Evolutionary conservation across 2,113 vertebrate genomes (phyloP).

Genomic region (Morphnarchus princeps): DNA sequence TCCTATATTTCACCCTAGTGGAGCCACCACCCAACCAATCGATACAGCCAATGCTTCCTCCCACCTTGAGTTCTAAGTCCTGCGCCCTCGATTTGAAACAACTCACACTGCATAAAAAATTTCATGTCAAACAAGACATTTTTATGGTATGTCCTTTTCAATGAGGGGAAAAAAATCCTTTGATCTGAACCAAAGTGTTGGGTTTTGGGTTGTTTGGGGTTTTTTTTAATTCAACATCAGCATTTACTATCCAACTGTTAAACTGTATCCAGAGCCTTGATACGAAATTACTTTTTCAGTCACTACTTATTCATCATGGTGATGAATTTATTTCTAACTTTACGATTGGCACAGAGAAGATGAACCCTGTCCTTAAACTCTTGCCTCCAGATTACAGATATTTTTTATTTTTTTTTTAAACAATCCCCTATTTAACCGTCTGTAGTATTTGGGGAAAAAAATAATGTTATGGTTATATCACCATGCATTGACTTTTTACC

Average conservation of each 20-base stretch:
- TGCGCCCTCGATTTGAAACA: neutral
- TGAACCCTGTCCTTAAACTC: neutral
- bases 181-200: neutral
- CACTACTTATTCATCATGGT: neutral
- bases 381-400: neutral
- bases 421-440: neutral
- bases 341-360: neutral
- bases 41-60: accelerated
- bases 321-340: neutral
- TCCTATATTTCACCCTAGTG: neutral
- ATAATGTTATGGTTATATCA: neutral
- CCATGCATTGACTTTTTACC: neutral
- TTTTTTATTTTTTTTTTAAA: neutral
- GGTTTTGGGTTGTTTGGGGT: too few species aligned
- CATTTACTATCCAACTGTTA: neutral
- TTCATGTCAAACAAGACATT: neutral
- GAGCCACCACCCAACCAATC: neutral
- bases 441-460: neutral
- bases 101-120: neutral
- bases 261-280: neutral
- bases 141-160: neutral
- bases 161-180: neutral
- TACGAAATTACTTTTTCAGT: neutral
- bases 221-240: neutral
- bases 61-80: neutral